Conservation (phyloP, 2,888 invertebrate genomes). For the Cactoblastis cactorum region DNA sequence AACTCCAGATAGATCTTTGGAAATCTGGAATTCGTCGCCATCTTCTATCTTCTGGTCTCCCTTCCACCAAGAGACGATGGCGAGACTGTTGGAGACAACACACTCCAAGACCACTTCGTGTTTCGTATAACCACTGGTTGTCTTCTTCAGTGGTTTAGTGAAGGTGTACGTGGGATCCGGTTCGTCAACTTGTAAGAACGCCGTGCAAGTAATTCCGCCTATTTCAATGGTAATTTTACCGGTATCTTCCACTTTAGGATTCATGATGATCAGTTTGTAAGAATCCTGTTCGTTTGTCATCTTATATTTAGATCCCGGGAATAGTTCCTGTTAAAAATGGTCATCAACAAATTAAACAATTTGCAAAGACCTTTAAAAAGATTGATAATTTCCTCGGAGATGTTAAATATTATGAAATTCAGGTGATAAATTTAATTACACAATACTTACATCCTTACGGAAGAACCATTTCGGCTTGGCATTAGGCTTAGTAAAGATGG, state of each 20-base stretch:
- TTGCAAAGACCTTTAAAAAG: no score
- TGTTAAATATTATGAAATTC: neutral
- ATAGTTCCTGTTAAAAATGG: constrained; percentile 86
- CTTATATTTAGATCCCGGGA: constrained; percentile 97
- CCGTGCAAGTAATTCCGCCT: constrained; percentile 91
- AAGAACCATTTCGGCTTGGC: constrained; percentile 95
- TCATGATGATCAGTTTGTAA: constrained; percentile 92
- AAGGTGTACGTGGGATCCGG: constrained; percentile 97
- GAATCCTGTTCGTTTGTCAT: constrained; percentile 95
- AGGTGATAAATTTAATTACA: constrained; percentile 16
- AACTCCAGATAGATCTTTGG: constrained; percentile 94
- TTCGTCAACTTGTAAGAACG: constrained; percentile 97
- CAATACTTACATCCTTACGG: constrained; percentile 95
- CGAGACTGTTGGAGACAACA: constrained; percentile 94
- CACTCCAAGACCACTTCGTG: constrained; percentile 96
- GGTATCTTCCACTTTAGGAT: constrained; percentile 96
- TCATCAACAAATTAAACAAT: no score
- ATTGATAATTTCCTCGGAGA: no score
- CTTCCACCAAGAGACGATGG: constrained; percentile 96
- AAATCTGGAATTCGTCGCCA: constrained; percentile 90
- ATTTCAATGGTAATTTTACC: constrained; percentile 98
- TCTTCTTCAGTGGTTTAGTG: constrained; percentile 93
- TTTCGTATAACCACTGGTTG: constrained; percentile 91
- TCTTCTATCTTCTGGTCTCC: constrained; percentile 90
- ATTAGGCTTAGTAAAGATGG: constrained; percentile 97